These are phyloP conservation scores for Alectura lathami DNA, from an alignment of 2,113 vertebrate genomes.

Conservation along the genomic window DNA sequence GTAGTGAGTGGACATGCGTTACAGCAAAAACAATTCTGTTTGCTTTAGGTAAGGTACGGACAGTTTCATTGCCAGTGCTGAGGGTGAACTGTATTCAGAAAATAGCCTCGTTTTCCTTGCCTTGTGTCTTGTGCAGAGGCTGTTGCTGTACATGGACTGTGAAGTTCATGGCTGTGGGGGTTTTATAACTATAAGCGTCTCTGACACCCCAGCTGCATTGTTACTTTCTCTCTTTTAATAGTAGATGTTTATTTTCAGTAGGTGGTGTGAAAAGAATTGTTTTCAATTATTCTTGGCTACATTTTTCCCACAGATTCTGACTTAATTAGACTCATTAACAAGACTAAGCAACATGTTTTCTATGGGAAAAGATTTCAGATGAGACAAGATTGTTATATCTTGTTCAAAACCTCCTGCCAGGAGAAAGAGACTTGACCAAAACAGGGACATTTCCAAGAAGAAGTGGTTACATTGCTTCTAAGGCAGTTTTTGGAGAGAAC, in stretches of 20 bases:
- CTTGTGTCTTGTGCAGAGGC: neutral
- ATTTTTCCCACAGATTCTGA: neutral
- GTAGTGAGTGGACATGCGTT: neutral
- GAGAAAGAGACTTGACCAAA: neutral
- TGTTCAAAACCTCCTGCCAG: neutral
- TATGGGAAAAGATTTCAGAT: neutral
- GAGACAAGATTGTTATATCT: neutral
- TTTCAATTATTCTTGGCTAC: neutral
- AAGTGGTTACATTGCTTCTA: neutral
- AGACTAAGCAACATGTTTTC: neutral
- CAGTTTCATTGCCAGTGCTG: neutral
- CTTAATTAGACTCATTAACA: neutral
- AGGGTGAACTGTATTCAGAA: neutral
- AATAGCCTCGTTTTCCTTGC: neutral
- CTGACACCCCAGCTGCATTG: neutral
- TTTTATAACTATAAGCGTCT: neutral
- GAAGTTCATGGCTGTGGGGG: neutral
- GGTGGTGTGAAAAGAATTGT: neutral
- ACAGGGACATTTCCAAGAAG: neutral
- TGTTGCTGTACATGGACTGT: neutral
- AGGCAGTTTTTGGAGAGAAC: neutral
- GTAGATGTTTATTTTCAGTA: neutral
- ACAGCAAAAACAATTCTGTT: neutral
- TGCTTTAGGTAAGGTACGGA: neutral
- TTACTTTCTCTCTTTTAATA: neutral